Base-by-base conservation (phyloP, 2,888 invertebrate genomes). In the Parnassius orleans region DNA sequence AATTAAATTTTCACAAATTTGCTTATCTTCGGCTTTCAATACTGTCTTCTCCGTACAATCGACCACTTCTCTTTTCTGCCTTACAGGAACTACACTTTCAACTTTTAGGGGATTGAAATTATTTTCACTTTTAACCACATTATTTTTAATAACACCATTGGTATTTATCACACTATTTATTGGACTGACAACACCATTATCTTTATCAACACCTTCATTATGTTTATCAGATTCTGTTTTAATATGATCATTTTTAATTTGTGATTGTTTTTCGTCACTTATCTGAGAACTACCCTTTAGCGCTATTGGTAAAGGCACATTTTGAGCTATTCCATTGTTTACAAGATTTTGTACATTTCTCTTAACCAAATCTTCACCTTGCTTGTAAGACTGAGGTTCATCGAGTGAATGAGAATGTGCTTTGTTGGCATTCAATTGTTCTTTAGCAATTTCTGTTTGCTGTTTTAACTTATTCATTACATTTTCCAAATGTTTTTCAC, bases 361-460 rank as follows among this genome's bases (percentile, higher is more conserved):
- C 68, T 69, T 73, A 65, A 81, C 76, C 42, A 65, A 61, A 63
- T 86, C 86, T 74, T 90, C 87, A 0, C 87, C 88, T 75, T 75
- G 69, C 72, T 82, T 84, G 53, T 90, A 88, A 0, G 87, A 90
- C 66, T 86, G 79, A 1, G 89, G 88, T 74, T 88, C 90, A 57
- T 87, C 90, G 0, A 77, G 77, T 1, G 81, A 77, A 63, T 90
- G 87, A 1, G 72, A 76, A 71, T 90, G 88, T 51, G 60, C 65
- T 59, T 74, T 71, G 19, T 52, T 52, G 1, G n/a, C 11, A 9
- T 24, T 46, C 24, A 24, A 12, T 53, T 54, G 47, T 19, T 48
- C 53, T 11, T 60, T 60, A 14, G 24, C 60, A 14, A 12, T 11
- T 46, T 41, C 9, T 2, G 44, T n/a, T 60, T 61, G 43, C 9